Evolutionary conservation across 2,113 vertebrate species (phyloP).

Genomic region (Aix galericulata): DNA sequence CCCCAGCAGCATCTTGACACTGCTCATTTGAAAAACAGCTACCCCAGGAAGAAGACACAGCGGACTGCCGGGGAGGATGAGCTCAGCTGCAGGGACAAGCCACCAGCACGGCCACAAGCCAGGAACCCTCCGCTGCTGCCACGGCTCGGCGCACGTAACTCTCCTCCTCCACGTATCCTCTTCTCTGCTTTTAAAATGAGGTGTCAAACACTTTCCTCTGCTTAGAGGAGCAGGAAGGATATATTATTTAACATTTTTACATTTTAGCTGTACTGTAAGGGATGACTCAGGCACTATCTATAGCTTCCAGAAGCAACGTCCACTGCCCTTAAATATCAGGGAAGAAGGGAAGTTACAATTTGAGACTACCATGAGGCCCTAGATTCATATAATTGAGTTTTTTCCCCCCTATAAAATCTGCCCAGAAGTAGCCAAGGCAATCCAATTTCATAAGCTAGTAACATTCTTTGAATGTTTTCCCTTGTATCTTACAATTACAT

Average conservation of each 20-base stretch:
- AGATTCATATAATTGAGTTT: background rate
- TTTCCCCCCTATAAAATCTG: conserved; percentile 1
- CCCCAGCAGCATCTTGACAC: accelerated
- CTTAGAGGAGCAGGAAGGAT: background rate
- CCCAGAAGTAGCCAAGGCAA: conserved; percentile 20
- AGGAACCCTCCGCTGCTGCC: background rate
- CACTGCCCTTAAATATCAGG: background rate
- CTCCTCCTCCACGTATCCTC: background rate
- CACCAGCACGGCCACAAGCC: background rate
- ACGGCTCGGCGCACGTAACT: background rate
- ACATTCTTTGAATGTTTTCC: conserved; percentile 20
- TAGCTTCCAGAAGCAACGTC: background rate
- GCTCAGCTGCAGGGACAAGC: background rate
- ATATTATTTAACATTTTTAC: background rate
- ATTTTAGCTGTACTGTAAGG: background rate
- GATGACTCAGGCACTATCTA: background rate
- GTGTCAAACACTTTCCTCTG: background rate
- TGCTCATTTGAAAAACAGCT: background rate
- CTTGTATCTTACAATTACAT: conserved; percentile 26
- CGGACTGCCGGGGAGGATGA: background rate
- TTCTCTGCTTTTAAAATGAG: background rate
- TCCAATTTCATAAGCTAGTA: background rate
- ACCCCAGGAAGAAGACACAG: background rate
- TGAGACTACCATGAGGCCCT: background rate
- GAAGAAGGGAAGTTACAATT: background rate